These are phyloP conservation scores for Pipistrellus pipistrellus DNA, from an alignment of 2,797 vertebrate genomes.

Conservation along the genomic window DNA sequence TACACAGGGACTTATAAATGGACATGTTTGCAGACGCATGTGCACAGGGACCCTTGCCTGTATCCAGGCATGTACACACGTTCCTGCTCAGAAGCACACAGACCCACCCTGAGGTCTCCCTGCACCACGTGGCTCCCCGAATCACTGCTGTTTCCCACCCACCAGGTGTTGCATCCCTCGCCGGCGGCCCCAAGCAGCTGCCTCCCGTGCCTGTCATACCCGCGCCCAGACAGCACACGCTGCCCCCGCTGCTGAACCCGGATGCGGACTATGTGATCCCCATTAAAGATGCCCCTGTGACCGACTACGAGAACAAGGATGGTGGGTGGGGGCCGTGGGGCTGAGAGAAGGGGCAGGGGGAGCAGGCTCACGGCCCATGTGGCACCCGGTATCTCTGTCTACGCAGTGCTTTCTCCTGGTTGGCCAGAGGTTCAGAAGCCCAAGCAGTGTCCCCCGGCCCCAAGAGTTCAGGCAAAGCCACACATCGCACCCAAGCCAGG, in stretches of 20 bases:
- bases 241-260: neutral
- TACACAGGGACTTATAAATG: neutral
- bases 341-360: neutral
- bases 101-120: neutral
- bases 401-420: neutral
- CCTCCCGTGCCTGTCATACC: neutral
- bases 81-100: slow-evolving; percentile 68
- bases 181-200: neutral
- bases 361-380: neutral
- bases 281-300: neutral
- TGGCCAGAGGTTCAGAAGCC: neutral
- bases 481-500: slow-evolving; percentile 53
- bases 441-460: neutral
- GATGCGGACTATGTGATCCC: slow-evolving; percentile 77
- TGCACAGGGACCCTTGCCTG: no score
- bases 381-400: neutral
- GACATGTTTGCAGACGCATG: no score
- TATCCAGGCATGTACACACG: neutral
- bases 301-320: slow-evolving; percentile 53
- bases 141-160: neutral
- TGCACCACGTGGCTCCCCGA: neutral
- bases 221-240: slow-evolving; percentile 13
- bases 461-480: slow-evolving; percentile 22
- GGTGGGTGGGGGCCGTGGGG: neutral
- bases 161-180: slow-evolving; percentile 5